Conservation (phyloP, 2,797 vertebrate species). For the Octomys mimax region DNA sequence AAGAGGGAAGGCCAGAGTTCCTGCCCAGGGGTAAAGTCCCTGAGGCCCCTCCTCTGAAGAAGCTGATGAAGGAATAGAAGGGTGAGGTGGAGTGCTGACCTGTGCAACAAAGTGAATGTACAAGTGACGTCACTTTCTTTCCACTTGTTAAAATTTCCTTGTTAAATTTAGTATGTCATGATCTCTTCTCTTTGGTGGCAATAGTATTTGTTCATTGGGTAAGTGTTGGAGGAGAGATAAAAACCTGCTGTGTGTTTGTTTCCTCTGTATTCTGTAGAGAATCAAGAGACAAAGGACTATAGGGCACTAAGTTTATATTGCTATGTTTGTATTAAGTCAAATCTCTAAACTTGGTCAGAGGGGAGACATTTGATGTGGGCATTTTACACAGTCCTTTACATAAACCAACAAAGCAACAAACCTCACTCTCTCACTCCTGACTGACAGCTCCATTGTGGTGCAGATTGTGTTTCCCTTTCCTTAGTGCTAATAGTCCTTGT, state of each 20-base stretch:
- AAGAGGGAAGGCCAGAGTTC: not conserved
- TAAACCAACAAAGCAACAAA: not conserved
- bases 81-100: rapidly evolving
- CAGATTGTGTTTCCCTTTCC: not conserved
- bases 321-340: not conserved
- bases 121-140: not conserved
- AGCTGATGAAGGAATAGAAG: not conserved
- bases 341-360: not conserved
- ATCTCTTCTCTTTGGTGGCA: not conserved
- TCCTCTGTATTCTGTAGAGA: not conserved
- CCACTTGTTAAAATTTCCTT: not conserved
- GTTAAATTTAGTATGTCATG: not conserved
- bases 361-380: not conserved
- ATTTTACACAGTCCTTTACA: not conserved
- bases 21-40: not conserved
- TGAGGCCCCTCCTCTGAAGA: not conserved
- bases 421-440: not conserved
- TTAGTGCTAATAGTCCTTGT: not conserved
- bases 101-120: not conserved
- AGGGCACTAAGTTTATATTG: not conserved
- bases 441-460: not conserved
- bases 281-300: not conserved
- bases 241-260: not conserved
- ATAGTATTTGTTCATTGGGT: not conserved
- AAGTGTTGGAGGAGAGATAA: not conserved